phyloP scores from a whole-genome alignment of 2,888 invertebrate species.

The Listrodromus nycthemerus region DNA sequence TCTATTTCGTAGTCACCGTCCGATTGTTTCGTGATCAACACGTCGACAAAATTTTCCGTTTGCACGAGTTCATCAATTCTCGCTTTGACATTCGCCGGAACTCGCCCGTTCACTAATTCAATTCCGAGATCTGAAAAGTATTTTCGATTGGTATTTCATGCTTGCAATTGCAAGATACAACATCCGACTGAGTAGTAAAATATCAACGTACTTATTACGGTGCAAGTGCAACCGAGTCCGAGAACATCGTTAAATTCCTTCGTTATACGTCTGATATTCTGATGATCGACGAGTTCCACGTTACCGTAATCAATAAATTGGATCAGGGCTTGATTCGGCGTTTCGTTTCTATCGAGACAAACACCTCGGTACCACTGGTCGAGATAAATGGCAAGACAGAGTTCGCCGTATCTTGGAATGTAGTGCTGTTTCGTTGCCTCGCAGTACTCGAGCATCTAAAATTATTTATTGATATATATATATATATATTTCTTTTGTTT shows the following conservation, averaged over 20 bases:
- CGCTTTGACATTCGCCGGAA: conserved; percentile 58
- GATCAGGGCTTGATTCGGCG: conserved; percentile 69
- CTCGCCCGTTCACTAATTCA: conserved; percentile 50
- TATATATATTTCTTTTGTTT: neutral
- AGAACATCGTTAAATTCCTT: conserved; percentile 77
- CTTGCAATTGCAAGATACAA: neutral
- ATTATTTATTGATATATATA: conserved; percentile 17
- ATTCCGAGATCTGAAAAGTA: conserved; percentile 66
- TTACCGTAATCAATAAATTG: conserved; percentile 82
- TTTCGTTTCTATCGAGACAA: conserved; percentile 70
- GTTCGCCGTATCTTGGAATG: conserved; percentile 79
- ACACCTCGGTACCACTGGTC: conserved; percentile 79
- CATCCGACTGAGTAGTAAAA: neutral
- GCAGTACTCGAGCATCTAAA: conserved; percentile 77
- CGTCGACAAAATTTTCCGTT: conserved; percentile 33
- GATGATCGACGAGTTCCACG: conserved; percentile 73
- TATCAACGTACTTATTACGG: conserved; percentile 73
- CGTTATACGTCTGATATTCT: conserved; percentile 78
- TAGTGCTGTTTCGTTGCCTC: conserved; percentile 72
- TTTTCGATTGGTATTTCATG: conserved; percentile 18
- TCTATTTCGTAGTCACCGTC: conserved; percentile 71
- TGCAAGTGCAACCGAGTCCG: conserved; percentile 74
- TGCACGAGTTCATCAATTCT: conserved; percentile 66
- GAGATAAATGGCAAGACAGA: conserved; percentile 79
- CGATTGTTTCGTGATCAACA: conserved; percentile 68